phyloP scores from a whole-genome alignment of 2,888 invertebrate species.

The Gymnoscelis rufifasciata region DNA sequence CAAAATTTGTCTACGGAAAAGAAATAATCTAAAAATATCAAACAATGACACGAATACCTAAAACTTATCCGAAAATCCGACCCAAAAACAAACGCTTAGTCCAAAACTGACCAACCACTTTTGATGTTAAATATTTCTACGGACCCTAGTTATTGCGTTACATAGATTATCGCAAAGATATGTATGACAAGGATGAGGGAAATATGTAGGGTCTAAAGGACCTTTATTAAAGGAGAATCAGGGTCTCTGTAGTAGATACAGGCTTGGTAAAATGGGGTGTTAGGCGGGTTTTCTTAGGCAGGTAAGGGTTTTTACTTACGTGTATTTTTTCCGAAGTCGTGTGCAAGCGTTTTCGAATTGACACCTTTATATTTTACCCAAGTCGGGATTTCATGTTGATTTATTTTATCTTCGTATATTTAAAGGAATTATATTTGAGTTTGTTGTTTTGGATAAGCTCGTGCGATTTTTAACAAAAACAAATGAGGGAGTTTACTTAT shows the following conservation, averaged over 20 bases:
- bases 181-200: constrained; percentile 30
- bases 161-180: constrained; percentile 32
- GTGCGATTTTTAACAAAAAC: too few species aligned
- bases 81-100: constrained; percentile 22
- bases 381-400: too few species aligned
- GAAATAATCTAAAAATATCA: neutral
- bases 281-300: constrained; percentile 1
- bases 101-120: constrained; percentile 16
- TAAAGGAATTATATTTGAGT: too few species aligned
- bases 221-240: constrained; percentile 30
- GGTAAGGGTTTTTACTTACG: constrained; percentile 7
- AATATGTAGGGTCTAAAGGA: constrained; percentile 29
- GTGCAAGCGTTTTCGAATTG: neutral
- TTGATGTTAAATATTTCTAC: constrained; percentile 29
- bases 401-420: too few species aligned
- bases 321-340: neutral
- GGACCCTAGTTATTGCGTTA: constrained; percentile 23
- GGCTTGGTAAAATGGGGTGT: constrained; percentile 9
- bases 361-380: too few species aligned
- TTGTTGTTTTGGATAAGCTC: too few species aligned
- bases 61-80: constrained; percentile 14
- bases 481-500: too few species aligned
- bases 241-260: constrained; percentile 17
- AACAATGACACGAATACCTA: constrained; percentile 10
- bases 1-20: too few species aligned